Evolutionary conservation across 2,797 vertebrate species (phyloP).

Genomic region (Chiloscyllium punctatum): DNA sequence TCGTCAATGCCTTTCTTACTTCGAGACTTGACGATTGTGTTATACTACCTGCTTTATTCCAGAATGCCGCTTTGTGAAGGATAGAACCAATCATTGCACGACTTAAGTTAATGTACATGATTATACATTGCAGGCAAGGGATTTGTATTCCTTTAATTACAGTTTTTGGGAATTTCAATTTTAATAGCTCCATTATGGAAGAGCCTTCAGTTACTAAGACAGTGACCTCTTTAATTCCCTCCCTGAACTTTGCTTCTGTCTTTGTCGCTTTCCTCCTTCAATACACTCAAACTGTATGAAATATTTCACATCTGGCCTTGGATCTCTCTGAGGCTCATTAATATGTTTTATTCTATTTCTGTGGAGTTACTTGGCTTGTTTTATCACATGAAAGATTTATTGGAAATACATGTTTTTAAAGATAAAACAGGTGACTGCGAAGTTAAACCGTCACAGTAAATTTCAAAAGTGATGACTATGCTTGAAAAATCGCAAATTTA

Average conservation of each 20-base stretch:
- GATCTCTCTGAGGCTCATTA: too few species aligned
- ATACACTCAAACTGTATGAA: neutral
- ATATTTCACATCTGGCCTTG: neutral
- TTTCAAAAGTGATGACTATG: too few species aligned
- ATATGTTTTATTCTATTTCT: too few species aligned
- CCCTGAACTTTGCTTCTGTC: neutral
- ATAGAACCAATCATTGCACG: neutral
- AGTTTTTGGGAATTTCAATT: neutral
- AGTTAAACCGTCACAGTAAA: too few species aligned
- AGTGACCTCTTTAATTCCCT: neutral
- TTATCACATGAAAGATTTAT: too few species aligned
- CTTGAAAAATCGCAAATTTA: too few species aligned
- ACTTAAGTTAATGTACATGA: neutral
- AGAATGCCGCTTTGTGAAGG: neutral
- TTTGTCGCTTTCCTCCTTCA: neutral
- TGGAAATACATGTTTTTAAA: too few species aligned
- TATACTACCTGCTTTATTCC: neutral
- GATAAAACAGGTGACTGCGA: too few species aligned
- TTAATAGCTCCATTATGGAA: neutral
- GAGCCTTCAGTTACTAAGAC: neutral
- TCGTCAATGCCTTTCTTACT: neutral
- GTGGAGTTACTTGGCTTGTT: too few species aligned
- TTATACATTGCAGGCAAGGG: neutral
- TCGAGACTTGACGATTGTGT: neutral
- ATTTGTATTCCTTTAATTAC: neutral